A percentile compares a stretch with the other conserved stretches of the same genome.
Conservation (phyloP, 2,888 invertebrate genomes). For the Tetragonisca angustula region DNA sequence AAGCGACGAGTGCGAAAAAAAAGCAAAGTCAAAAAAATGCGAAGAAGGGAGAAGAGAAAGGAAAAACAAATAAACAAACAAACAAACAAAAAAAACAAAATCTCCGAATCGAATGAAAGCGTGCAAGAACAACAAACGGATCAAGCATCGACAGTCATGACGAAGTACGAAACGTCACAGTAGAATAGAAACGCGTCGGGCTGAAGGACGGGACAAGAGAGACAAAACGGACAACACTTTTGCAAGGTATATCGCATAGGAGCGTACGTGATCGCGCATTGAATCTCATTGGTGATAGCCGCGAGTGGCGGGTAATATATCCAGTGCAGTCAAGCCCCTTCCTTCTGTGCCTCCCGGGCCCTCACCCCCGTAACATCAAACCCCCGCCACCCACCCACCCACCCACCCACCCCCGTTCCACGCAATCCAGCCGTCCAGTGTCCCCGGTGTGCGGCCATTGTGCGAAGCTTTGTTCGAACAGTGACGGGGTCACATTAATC, state of each 20-base stretch:
- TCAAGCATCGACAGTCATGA: background rate
- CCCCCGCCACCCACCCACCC: background rate
- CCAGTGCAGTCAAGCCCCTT: conserved; percentile 76
- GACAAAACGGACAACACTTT: conserved; percentile 69
- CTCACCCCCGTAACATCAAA: conserved; percentile 60
- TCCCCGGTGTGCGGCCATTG: conserved; percentile 80
- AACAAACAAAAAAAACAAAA: background rate
- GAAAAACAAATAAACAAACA: no score
- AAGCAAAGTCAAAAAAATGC: background rate
- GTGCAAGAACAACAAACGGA: background rate
- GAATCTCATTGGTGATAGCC: conserved; percentile 81
- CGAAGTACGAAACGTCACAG: background rate
- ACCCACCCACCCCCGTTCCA: conserved; percentile 34
- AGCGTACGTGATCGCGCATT: conserved; percentile 78
- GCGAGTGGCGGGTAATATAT: conserved; percentile 80
- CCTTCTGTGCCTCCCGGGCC: conserved; percentile 61
- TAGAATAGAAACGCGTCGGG: background rate
- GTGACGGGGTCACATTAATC: conserved; percentile 83
- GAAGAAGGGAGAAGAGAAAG: background rate
- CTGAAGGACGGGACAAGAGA: conserved; percentile 3
- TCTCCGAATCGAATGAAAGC: background rate
- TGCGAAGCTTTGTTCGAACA: conserved; percentile 82
- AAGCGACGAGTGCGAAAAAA: background rate
- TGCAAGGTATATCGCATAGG: conserved; percentile 62
- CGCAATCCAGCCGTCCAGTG: conserved; percentile 73